phyloP scores from a whole-genome alignment of 1,140 invertebrate genomes.

The Armadillidium nasatum region DNA sequence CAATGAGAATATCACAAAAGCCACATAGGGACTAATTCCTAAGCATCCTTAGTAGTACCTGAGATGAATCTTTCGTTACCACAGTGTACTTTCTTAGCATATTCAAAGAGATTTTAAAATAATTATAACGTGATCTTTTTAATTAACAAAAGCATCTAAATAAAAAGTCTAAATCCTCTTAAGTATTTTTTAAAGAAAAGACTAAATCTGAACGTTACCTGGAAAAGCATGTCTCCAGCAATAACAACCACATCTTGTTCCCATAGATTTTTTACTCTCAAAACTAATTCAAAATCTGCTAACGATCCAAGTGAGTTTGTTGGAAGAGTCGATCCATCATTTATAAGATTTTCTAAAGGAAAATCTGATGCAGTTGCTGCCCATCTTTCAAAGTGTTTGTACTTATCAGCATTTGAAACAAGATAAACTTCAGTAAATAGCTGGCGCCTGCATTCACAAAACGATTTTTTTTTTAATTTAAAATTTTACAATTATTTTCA shows the following conservation, averaged over 20 bases:
- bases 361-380: slow-evolving; percentile 48
- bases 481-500: neutral
- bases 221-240: slow-evolving; percentile 48
- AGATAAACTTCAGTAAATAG: slow-evolving; percentile 47
- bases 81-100: no score
- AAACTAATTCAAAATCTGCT: slow-evolving; percentile 45
- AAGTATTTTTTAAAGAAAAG: no score
- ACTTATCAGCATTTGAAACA: slow-evolving; percentile 49
- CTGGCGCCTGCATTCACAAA: slow-evolving; percentile 43
- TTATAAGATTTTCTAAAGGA: slow-evolving; percentile 47
- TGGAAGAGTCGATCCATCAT: slow-evolving; percentile 47
- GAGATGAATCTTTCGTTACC: no score
- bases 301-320: slow-evolving; percentile 45
- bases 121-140: no score
- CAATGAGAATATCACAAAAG: no score
- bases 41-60: no score
- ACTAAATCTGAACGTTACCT: slow-evolving; percentile 30
- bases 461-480: slow-evolving; percentile 21
- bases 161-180: no score
- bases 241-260: slow-evolving; percentile 46
- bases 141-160: no score
- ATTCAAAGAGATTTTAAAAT: no score
- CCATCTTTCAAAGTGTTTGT: slow-evolving; percentile 49
- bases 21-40: no score
- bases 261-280: slow-evolving; percentile 44